phyloP scores from a whole-genome alignment of 2,113 vertebrate species.

The Amphilophus citrinellus region DNA sequence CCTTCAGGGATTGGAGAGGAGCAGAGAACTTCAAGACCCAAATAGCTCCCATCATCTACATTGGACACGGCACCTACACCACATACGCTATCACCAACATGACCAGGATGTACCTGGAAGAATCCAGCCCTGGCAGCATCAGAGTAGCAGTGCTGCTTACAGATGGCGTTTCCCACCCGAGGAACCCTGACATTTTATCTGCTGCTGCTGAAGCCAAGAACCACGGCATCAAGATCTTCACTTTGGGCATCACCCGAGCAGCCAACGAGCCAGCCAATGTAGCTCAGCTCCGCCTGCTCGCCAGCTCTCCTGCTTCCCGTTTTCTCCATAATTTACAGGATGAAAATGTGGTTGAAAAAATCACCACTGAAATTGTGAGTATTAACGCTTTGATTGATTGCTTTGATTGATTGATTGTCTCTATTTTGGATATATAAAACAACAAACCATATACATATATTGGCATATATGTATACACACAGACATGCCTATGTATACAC shows the following conservation, averaged over 20 bases:
- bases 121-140: slow-evolving; percentile 82
- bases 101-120: slow-evolving; percentile 87
- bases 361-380: slow-evolving; percentile 88
- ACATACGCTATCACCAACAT: slow-evolving; percentile 94
- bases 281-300: slow-evolving; percentile 86
- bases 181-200: slow-evolving; percentile 93
- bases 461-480: too few species aligned
- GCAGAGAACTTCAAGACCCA: slow-evolving; percentile 85
- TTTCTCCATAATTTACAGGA: slow-evolving; percentile 90
- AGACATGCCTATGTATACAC: too few species aligned
- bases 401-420: too few species aligned
- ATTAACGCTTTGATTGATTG: not conserved
- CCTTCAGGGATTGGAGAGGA: slow-evolving; percentile 88
- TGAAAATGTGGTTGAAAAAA: slow-evolving; percentile 81
- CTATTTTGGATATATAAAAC: too few species aligned
- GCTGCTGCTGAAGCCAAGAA: slow-evolving; percentile 90
- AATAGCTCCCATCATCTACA: slow-evolving; percentile 84
- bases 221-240: slow-evolving; percentile 89
- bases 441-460: too few species aligned
- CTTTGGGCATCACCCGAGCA: slow-evolving; percentile 86
- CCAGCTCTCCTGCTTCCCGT: slow-evolving; percentile 85
- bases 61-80: slow-evolving; percentile 92
- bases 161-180: slow-evolving; percentile 88
- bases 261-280: slow-evolving; percentile 87
- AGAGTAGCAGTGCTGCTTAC: slow-evolving; percentile 88